Evolutionary conservation across 2,797 vertebrate genomes (phyloP), one percentile per base, ranked within the genome.

Genomic region (Labroides dimidiatus): DNA sequence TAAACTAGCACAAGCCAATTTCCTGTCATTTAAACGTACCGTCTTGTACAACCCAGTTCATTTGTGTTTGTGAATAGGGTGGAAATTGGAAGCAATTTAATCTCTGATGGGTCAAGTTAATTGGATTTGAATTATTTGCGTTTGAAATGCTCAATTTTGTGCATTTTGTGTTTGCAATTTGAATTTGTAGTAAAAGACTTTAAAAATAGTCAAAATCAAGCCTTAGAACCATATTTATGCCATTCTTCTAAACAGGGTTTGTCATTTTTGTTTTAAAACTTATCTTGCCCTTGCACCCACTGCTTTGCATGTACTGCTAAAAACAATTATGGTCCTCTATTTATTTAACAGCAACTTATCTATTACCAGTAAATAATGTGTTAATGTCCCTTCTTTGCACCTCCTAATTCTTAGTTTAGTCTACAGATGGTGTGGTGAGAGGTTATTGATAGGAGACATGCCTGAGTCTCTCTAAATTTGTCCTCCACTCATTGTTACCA

Each of bases 61-160:
- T 91, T 90, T 91, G 84, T 84, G 80, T 81, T 87, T 80, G 77
- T 89, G 81, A 92, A 92, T 87, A 86, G 90, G 78, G 75, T 92
- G 92, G 89, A 92, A 93, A 93, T 89, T 77, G 91, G 84, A 82
- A 79, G 91, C 93, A 93, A 94, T 95, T 94, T 94, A 90, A 86
- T 84, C 81, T 87, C 64, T 85, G 81, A 91, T 87, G 82, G 89
- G 80, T 69, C 68, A 88, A 87, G 89, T 90, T 92, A 92, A 94
- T 95, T 93, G 91, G 89, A 90, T 93, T 91, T 91, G 80, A 91
- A 92, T 94, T 90, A 93, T 93, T 92, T 92, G 78, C 65, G 91
- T 90, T 90, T 91, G 84, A 92, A 93, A 92, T 91, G 87, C 80
- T 88, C 92, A 89, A 89, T 89, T 91, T 90, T 87, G 64, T 78